Evolutionary conservation across 2,888 invertebrate genomes (phyloP).

Genomic region (Drosophila pseudotalamancana): DNA sequence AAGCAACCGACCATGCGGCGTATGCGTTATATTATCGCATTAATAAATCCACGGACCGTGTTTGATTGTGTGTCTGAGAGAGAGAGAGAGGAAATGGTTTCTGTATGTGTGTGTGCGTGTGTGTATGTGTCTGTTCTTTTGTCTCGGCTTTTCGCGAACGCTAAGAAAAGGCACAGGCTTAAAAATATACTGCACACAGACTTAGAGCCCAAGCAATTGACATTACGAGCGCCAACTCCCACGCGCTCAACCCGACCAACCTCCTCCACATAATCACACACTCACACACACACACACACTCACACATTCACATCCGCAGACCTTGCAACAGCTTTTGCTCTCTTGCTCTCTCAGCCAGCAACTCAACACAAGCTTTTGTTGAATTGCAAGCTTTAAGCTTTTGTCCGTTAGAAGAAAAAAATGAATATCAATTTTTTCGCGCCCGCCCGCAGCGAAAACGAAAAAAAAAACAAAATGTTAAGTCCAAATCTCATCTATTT

Average conservation of each 20-base stretch:
- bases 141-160: constrained; percentile 36
- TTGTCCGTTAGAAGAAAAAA: constrained; percentile 20
- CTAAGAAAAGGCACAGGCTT: constrained; percentile 69
- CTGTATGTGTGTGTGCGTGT: constrained; percentile 5
- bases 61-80: constrained; percentile 1
- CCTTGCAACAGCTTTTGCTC: constrained; percentile 29
- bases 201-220: constrained; percentile 68
- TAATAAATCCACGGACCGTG: constrained; percentile 26
- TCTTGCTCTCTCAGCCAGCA: constrained; percentile 2
- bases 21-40: constrained; percentile 53
- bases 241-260: constrained; percentile 38
- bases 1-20: constrained; percentile 29
- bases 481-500: constrained; percentile 64
- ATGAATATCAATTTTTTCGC: constrained; percentile 57
- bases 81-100: too few species aligned
- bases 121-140: constrained; percentile 35
- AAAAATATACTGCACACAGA: constrained; percentile 58
- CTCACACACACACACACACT: constrained; percentile 1
- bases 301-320: constrained; percentile 11
- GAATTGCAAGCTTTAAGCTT: constrained; percentile 46
- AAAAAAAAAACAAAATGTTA: constrained; percentile 14
- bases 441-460: constrained; percentile 49
- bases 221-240: constrained; percentile 70
- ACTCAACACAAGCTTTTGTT: constrained; percentile 68
- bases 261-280: not conserved